Conservation (phyloP, 2,113 vertebrate species). For the Thalassarche chlororhynchos region DNA sequence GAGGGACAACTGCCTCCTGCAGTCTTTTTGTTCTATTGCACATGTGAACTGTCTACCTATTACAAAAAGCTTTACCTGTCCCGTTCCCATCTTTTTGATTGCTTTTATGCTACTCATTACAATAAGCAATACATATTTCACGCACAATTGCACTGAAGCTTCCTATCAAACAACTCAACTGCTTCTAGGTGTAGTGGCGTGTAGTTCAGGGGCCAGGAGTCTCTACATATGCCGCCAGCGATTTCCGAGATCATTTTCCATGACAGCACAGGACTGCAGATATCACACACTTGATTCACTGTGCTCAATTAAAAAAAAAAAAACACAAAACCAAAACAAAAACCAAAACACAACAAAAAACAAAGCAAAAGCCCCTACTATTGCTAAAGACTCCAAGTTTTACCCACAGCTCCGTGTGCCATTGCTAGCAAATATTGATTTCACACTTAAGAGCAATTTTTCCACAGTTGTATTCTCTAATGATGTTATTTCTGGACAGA, state of each 20-base stretch:
- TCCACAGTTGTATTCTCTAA: neutral
- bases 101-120: neutral
- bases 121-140: neutral
- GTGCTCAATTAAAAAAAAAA: neutral
- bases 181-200: neutral
- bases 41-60: neutral
- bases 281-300: no score
- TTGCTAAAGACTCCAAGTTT: no score
- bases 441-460: neutral
- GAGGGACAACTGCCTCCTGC: neutral
- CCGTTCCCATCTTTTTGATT: neutral
- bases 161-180: neutral
- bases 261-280: neutral
- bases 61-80: neutral
- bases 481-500: neutral
- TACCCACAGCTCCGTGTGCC: neutral
- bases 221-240: accelerated
- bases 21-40: neutral
- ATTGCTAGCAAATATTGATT: neutral
- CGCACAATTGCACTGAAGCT: neutral
- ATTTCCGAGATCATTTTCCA: neutral
- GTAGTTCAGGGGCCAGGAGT: no score
- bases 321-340: no score
- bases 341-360: neutral
- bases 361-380: neutral